Conservation (phyloP, 2,888 invertebrate species). For the Diarsia dahlii region DNA sequence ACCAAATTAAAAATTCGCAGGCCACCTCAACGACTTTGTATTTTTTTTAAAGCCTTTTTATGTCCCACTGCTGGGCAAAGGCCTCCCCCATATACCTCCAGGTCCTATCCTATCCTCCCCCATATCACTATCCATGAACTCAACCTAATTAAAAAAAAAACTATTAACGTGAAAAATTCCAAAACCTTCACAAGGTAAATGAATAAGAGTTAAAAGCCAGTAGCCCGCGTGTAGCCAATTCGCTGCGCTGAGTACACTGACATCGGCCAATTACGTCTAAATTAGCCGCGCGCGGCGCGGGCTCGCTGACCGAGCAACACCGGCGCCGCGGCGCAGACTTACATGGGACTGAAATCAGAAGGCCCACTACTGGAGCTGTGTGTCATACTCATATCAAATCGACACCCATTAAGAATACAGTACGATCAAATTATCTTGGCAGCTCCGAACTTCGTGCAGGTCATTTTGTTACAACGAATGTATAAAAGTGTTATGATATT, state of each 20-base stretch:
- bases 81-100: too few species aligned
- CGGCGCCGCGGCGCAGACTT: conserved; percentile 54
- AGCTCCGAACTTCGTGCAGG: too few species aligned
- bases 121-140: neutral
- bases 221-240: conserved; percentile 23
- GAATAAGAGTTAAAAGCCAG: neutral
- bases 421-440: too few species aligned
- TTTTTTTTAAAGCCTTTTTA: too few species aligned
- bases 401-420: too few species aligned
- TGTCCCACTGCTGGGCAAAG: too few species aligned
- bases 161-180: neutral
- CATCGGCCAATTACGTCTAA: conserved; percentile 62
- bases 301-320: conserved; percentile 52
- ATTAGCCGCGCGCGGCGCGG: conserved; percentile 59
- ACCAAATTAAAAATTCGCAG: neutral
- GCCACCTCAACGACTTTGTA: neutral
- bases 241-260: conserved; percentile 9
- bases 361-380: neutral
- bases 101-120: too few species aligned
- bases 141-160: neutral
- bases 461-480: too few species aligned
- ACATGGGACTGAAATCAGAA: neutral
- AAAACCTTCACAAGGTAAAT: neutral
- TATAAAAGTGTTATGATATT: too few species aligned
- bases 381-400: neutral